Evolutionary conservation across 1,140 invertebrate genomes (phyloP).

Genomic region (Zaprionus ornatus): DNA sequence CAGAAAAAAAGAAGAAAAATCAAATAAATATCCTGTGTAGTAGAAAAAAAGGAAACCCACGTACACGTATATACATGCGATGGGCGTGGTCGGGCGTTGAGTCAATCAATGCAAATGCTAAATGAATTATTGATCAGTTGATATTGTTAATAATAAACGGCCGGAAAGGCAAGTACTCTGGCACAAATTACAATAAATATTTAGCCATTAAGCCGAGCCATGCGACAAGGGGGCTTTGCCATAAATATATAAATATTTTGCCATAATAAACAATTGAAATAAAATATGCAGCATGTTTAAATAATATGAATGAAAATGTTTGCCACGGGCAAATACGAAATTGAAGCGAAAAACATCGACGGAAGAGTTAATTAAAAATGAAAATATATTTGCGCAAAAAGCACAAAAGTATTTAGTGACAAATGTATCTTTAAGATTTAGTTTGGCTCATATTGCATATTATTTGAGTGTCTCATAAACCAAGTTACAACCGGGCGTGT

Average conservation of each 20-base stretch:
- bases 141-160: constrained; percentile 33
- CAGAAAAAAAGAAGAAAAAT: constrained; percentile 12
- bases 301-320: neutral
- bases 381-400: neutral
- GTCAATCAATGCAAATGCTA: constrained; percentile 43
- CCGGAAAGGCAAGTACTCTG: constrained; percentile 19
- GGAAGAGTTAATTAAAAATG: neutral
- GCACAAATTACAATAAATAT: constrained; percentile 40
- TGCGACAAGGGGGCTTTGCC: neutral
- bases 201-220: constrained; percentile 29
- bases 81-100: constrained; percentile 36
- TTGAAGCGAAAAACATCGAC: neutral
- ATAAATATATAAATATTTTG: constrained; percentile 8
- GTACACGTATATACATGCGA: constrained; percentile 41
- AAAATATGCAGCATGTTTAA: neutral
- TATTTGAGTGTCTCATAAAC: too few relatives aligned
- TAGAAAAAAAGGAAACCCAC: constrained; percentile 21
- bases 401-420: neutral
- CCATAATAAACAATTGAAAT: constrained; percentile 9
- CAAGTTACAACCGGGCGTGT: too few relatives aligned
- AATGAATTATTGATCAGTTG: constrained; percentile 45
- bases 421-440: too few relatives aligned
- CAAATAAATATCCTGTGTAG: constrained; percentile 2
- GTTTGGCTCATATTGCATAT: too few relatives aligned
- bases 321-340: neutral